These are phyloP conservation scores for Rhinophrynus dorsalis DNA, from an alignment of 2,797 vertebrate species.

Conservation along the genomic window DNA sequence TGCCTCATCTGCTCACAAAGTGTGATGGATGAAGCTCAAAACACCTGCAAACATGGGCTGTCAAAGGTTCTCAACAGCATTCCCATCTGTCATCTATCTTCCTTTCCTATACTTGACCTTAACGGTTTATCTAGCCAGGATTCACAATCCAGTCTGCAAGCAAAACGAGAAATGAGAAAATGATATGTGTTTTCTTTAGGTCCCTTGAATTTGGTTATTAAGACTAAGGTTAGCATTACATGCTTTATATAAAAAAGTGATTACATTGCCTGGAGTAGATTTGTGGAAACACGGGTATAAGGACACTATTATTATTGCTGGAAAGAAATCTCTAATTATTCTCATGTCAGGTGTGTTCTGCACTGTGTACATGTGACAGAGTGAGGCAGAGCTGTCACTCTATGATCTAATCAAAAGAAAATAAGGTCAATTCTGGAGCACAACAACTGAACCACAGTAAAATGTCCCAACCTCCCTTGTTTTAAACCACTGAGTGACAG, in stretches of 20 bases:
- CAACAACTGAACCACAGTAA: too few relatives aligned
- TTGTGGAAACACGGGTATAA: neutral
- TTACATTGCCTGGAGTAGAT: slow-evolving; percentile 4
- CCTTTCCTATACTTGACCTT: slow-evolving; percentile 55
- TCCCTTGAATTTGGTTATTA: neutral
- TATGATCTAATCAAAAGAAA: too few relatives aligned
- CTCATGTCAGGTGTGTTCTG: neutral
- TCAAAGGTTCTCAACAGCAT: slow-evolving; percentile 42
- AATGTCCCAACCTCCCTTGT: too few relatives aligned
- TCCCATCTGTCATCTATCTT: slow-evolving; percentile 53
- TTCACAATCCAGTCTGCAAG: neutral
- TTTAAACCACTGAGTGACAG: too few relatives aligned
- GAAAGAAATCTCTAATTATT: neutral
- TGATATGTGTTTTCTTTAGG: slow-evolving; percentile 10
- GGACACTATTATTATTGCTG: neutral
- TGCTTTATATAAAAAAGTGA: slow-evolving; percentile 19
- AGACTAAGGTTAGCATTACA: slow-evolving; percentile 20
- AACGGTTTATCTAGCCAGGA: slow-evolving; percentile 28
- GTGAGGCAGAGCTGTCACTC: slow-evolving; percentile 9
- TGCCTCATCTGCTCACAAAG: slow-evolving; percentile 21
- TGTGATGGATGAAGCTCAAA: slow-evolving; percentile 56
- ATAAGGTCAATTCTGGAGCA: too few relatives aligned
- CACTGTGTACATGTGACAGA: neutral
- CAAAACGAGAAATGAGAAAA: slow-evolving; percentile 20
- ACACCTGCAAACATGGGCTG: slow-evolving; percentile 49